phyloP scores from a whole-genome alignment of 1,140 invertebrate genomes.

The Zaprionus tsacasi region DNA sequence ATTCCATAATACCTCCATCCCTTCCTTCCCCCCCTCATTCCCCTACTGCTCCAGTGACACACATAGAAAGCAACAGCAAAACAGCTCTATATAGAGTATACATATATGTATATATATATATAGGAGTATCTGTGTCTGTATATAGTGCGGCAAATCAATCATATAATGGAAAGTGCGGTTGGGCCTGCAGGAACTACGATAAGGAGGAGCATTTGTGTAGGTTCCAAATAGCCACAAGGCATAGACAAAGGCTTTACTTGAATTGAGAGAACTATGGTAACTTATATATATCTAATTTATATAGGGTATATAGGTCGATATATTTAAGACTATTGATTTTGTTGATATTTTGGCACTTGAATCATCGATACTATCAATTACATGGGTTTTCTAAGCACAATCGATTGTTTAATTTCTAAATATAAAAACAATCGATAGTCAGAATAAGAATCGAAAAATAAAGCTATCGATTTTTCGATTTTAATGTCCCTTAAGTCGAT shows the following conservation, averaged over 20 bases:
- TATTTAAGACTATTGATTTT: too few relatives aligned
- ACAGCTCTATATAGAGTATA: slow-evolving; percentile 4
- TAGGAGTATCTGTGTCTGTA: slow-evolving; percentile 15
- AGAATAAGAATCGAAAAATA: too few relatives aligned
- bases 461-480: too few relatives aligned
- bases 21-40: too few relatives aligned
- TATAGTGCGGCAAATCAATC: slow-evolving; percentile 49
- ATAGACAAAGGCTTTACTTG: background rate
- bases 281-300: too few relatives aligned
- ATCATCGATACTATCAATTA: too few relatives aligned
- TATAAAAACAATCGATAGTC: too few relatives aligned
- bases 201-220: background rate
- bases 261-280: background rate
- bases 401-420: too few relatives aligned
- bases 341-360: too few relatives aligned
- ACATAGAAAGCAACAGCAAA: slow-evolving; percentile 15
- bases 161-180: slow-evolving; percentile 40
- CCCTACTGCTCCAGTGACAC: slow-evolving; percentile 26
- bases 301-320: too few relatives aligned
- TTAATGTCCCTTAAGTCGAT: too few relatives aligned
- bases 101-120: background rate
- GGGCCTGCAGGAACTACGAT: background rate
- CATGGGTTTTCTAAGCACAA: too few relatives aligned
- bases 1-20: slow-evolving; percentile 22
- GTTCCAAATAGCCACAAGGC: background rate